Evolutionary conservation across 2,888 invertebrate genomes (phyloP), one percentile per base, ranked within the genome.

Genomic region (Cheilosia scutellata): DNA sequence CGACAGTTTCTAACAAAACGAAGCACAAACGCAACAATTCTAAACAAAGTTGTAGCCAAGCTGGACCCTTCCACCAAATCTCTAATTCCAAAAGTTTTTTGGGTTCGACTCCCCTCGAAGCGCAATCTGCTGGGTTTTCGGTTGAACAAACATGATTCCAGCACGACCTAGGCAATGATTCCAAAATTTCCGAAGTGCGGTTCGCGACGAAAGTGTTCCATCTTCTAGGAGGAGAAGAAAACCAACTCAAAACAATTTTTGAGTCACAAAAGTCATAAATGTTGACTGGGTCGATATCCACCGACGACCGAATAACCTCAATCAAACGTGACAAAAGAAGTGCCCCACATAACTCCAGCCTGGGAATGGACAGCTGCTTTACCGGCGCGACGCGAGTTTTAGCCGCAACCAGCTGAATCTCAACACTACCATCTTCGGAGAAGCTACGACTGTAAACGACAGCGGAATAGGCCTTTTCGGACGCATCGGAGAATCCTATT

Each of bases 81-180:
- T 49, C 49, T 7, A 63, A 70, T 2, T 65, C 16, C 6, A 87
- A 16, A 2, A 89, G 25, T 40, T 72, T 47, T 2, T 74, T 33
- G 1, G 88, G 87, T 20, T 27, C 33, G 2, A 86, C 37, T 9
- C 89, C 88, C n/a, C 88, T 74, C 1, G 88, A 88, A 9, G 87
- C 83, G 6, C 83, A 51, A 70, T 89, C 88, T 0, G 89, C 88
- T 6, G 88, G 87, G 47, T 89, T 89, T 11, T 82, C 51, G 0
- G 42, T 51, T 3, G 88, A 82, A n/a, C 68, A 47, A 1, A 89
- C 79, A 71, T 88, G 88, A 4, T 76, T 66, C 88, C 88, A 88
- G 25, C 29, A 13, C 0, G 51, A 62, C 9, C 44, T 29, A 0
- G 80, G 44, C 5, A 76, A 37, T 0, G 31, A 47, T 1, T 87